Conservation (phyloP, 2,888 invertebrate species). For the Noctua janthe region DNA sequence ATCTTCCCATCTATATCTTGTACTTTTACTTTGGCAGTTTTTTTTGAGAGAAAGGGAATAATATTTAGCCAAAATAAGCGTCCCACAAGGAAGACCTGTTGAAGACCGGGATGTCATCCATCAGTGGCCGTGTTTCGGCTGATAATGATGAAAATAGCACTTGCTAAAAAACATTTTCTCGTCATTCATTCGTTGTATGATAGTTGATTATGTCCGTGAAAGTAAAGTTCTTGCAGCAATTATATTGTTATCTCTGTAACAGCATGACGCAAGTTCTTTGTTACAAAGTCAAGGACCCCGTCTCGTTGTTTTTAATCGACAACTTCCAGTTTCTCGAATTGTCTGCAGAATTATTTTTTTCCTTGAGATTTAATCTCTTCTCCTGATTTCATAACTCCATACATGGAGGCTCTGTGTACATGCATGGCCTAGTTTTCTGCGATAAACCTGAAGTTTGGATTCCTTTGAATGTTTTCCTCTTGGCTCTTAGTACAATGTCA, state of each 20-base stretch:
- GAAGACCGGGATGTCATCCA: neutral
- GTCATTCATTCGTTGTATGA: conserved; percentile 3
- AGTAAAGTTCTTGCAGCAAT: conserved; percentile 53
- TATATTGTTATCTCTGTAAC: conserved; percentile 51
- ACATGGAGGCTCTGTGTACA: conserved; percentile 57
- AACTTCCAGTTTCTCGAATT: conserved; percentile 79
- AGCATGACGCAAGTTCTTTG: conserved; percentile 67
- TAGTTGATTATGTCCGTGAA: conserved; percentile 35
- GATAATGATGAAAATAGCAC: neutral
- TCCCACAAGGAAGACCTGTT: neutral
- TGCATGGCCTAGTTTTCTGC: conserved; percentile 63
- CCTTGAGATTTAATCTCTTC: conserved; percentile 78
- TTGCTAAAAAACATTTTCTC: neutral
- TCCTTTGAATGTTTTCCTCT: conserved; percentile 55
- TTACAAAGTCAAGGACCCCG: conserved; percentile 82
- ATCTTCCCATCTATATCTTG: neutral
- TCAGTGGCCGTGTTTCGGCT: neutral
- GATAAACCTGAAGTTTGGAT: conserved; percentile 56
- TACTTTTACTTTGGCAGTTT: neutral
- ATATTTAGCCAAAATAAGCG: neutral
- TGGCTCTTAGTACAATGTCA: conserved; percentile 59
- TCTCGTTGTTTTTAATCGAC: conserved; percentile 69
- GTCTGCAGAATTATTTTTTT: conserved; percentile 78
- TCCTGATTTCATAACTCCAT: conserved; percentile 68
- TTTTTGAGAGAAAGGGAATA: neutral